Conservation (phyloP, 2,113 vertebrate genomes). For the Sclerurus mexicanus region DNA sequence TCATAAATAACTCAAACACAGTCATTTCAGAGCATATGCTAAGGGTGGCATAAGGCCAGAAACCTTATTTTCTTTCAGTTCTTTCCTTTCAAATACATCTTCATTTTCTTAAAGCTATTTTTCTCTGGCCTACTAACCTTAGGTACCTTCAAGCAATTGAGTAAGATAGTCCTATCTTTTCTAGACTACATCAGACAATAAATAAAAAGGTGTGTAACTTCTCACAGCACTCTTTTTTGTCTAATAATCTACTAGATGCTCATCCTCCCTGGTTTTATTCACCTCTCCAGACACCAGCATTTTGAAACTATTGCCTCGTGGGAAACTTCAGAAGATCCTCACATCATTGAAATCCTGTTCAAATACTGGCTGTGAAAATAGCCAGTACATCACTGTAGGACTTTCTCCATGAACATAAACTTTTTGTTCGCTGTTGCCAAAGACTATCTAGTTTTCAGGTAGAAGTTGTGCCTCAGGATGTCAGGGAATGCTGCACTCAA, state of each 20-base stretch:
- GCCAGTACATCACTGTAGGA: neutral
- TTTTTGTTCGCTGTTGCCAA: neutral
- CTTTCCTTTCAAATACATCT: neutral
- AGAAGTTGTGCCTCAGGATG: neutral
- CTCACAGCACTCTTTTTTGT: neutral
- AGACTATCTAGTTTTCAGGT: neutral
- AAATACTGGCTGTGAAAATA: neutral
- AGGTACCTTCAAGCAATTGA: neutral
- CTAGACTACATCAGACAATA: neutral
- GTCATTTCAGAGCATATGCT: neutral
- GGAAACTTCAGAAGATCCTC: neutral
- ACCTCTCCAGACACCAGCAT: neutral
- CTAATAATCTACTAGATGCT: neutral
- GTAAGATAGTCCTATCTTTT: neutral
- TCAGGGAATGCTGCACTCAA: rapidly evolving
- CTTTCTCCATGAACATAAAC: neutral
- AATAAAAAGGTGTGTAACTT: neutral
- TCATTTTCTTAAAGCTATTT: neutral
- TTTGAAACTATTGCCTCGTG: neutral
- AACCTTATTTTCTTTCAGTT: neutral
- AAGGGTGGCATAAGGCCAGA: neutral
- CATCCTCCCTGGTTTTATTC: neutral
- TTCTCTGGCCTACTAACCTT: neutral
- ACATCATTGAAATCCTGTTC: neutral
- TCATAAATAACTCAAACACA: neutral